Percentiles rank a stretch among this genome's conserved stretches.
phyloP scores from a whole-genome alignment of 2,888 invertebrate genomes.

The Mesoligia furuncula region DNA sequence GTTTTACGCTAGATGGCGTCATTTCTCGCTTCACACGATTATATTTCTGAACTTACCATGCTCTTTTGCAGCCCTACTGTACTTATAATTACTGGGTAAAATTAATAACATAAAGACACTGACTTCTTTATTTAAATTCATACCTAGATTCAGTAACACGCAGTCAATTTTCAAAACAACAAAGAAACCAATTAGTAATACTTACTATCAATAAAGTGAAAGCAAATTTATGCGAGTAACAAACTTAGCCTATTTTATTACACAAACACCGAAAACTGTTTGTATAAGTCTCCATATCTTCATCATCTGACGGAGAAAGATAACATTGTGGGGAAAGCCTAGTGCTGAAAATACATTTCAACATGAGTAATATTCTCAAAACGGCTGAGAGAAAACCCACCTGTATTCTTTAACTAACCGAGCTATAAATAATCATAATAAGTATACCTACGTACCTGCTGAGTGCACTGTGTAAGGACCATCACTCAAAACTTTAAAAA shows the following conservation, averaged over 20 bases:
- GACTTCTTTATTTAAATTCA: background rate
- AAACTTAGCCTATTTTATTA: too few species aligned
- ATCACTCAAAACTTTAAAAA: background rate
- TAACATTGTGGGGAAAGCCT: slow-evolving; percentile 17
- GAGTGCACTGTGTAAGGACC: background rate
- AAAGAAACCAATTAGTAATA: background rate
- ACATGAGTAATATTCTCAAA: slow-evolving; percentile 31
- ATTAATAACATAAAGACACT: background rate
- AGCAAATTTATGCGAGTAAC: background rate
- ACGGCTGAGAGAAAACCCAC: slow-evolving; percentile 32
- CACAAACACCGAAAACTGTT: slow-evolving; percentile 18
- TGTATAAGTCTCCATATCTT: slow-evolving; percentile 17
- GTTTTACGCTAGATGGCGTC: too few species aligned
- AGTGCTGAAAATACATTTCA: slow-evolving; percentile 22
- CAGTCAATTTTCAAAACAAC: background rate
- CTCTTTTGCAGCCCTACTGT: too few species aligned
- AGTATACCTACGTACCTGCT: background rate
- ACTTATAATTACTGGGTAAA: background rate
- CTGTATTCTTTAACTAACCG: slow-evolving; percentile 18
- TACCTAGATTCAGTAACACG: background rate
- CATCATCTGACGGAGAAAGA: slow-evolving; percentile 13
- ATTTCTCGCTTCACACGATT: too few species aligned
- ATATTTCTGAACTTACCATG: too few species aligned
- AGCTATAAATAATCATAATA: background rate
- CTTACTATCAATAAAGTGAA: background rate